Base-by-base conservation (phyloP, 2,888 invertebrate genomes). In the Xanthia icteritia region DNA sequence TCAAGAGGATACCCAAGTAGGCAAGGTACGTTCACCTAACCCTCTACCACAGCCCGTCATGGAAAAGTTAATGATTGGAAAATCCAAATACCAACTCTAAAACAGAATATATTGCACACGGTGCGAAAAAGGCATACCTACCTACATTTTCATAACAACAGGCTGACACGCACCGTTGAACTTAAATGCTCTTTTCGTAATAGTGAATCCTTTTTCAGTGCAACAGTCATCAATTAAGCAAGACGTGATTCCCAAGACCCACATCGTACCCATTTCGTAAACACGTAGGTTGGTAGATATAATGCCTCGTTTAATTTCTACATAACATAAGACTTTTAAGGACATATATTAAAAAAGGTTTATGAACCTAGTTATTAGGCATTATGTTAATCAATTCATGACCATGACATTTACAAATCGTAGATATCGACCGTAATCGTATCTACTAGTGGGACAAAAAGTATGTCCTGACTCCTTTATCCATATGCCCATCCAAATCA, bases 211-310 rank as follows among this genome's bases (percentile, higher is more conserved):
- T 85, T 88, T 65, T 84, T 73, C 23, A 81, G 74, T 73, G 48
- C 69, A 77, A 75, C 70, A 64, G 80, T 79, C 81, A 84, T 84
- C 76, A 75, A 81, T 88, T 87, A 76, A 51, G 86, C 71, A 87
- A 86, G 70, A 83, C 80, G 86, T 88, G 65, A 82, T 73, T 88
- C 81, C 89, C 84, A 80, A 85, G 71, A 81, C 78, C 75, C 81
- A 79, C 36, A 36, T 77, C 31, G 42, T 51, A 31, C 39, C 20
- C n/a, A 75, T 87, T 83, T 82, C 71, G 82, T 72, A 88, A 84
- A 76, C 23, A 67, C 63, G 84, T 86, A 67, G 87, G 85, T 83
- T 72, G 80, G 67, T 79, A 5, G 42, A 36, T 77, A 5, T 54
- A 36, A 8, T 51, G 60, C 9, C 45, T 54, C 17, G 39, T 23